These are phyloP conservation scores for Romanogobio albipinnatus DNA, from an alignment of 2,113 vertebrate species.

Conservation along the genomic window DNA sequence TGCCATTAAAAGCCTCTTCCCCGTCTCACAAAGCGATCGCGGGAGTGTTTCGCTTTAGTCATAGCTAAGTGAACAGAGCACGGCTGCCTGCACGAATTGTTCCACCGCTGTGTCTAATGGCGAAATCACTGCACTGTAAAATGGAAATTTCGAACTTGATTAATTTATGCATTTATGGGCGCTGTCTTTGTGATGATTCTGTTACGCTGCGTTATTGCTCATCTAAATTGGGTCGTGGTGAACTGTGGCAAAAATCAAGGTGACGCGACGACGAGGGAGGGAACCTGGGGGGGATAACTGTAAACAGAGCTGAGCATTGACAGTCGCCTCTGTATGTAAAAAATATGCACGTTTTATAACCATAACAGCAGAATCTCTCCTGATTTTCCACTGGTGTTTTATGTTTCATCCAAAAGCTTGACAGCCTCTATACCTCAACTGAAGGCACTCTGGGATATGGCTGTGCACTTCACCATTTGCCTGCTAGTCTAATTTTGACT, in stretches of 20 bases:
- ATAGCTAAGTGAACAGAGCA: slow-evolving; percentile 78
- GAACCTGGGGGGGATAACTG: slow-evolving; percentile 44
- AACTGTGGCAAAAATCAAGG: slow-evolving; percentile 59
- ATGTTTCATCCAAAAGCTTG: background rate
- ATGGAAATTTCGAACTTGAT: slow-evolving; percentile 83
- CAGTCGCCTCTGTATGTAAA: background rate
- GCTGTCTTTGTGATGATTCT: slow-evolving; percentile 68
- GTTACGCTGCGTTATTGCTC: slow-evolving; percentile 65
- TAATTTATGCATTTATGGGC: slow-evolving; percentile 81
- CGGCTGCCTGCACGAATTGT: slow-evolving; percentile 69
- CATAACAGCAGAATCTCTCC: background rate
- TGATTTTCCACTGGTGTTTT: background rate
- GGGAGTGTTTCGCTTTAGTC: slow-evolving; percentile 72
- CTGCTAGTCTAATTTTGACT: background rate
- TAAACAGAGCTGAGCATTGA: slow-evolving; percentile 28
- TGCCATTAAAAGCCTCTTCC: slow-evolving; percentile 71
- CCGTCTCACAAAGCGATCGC: slow-evolving; percentile 63
- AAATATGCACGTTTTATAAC: background rate
- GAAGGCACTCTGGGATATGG: background rate
- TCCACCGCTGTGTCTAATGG: slow-evolving; percentile 77
- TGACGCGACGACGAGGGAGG: slow-evolving; percentile 44
- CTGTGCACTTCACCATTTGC: background rate
- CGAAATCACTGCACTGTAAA: slow-evolving; percentile 81
- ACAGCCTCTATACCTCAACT: slow-evolving; percentile 4
- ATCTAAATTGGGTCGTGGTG: slow-evolving; percentile 65